These are phyloP conservation scores for Lasius fuliginosus DNA, from an alignment of 2,888 invertebrate species.

Conservation along the genomic window DNA sequence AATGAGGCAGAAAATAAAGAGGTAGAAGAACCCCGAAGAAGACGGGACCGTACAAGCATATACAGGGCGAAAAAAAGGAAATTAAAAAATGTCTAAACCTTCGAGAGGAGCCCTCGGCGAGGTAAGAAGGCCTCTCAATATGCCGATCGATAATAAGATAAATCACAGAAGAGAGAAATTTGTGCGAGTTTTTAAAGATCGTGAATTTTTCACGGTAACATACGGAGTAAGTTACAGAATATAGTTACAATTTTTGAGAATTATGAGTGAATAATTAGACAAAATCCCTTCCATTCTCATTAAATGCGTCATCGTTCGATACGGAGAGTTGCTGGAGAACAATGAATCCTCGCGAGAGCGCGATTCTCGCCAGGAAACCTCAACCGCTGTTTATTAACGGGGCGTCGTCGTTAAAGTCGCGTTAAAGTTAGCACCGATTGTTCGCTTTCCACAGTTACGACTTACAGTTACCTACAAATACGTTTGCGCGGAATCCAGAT, in stretches of 20 bases:
- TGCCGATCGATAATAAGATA: conserved; percentile 25
- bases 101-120: conserved; percentile 19
- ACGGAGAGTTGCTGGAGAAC: conserved; percentile 37
- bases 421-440: conserved; percentile 68
- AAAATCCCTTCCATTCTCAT: neutral
- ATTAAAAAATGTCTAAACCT: conserved; percentile 43
- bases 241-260: neutral
- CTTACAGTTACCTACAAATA: conserved; percentile 67
- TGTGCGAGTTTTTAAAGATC: neutral
- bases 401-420: conserved; percentile 70
- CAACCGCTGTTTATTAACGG: conserved; percentile 48
- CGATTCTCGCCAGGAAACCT: conserved; percentile 61
- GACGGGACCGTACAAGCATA: conserved; percentile 25
- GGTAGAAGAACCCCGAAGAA: conserved; percentile 50
- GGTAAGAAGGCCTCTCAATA: conserved; percentile 21
- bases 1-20: conserved; percentile 65
- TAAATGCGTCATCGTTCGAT: neutral
- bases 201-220: neutral
- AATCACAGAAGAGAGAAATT: conserved; percentile 21
- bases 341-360: conserved; percentile 49
- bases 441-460: conserved; percentile 68
- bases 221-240: neutral
- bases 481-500: conserved; percentile 65
- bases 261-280: neutral
- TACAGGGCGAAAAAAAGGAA: conserved; percentile 30